phyloP scores from a whole-genome alignment of 2,113 vertebrate genomes.

The Rhinoptilus africanus region DNA sequence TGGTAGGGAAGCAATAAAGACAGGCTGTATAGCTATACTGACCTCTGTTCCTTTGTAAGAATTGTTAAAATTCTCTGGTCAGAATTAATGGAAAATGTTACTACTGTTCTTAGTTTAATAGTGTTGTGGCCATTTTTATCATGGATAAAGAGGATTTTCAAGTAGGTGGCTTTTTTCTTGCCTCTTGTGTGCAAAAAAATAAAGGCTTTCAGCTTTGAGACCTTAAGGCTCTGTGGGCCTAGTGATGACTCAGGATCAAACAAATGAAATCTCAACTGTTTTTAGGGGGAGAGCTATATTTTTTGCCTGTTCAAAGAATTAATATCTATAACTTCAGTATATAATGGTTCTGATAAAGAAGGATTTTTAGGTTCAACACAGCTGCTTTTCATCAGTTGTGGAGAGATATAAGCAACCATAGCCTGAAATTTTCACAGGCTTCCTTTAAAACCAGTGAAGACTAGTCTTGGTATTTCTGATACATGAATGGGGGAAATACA shows the following conservation, averaged over 20 bases:
- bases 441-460: not conserved
- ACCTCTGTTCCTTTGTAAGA: not conserved
- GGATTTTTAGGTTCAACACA: not conserved
- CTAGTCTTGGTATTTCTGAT: not conserved
- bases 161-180: not conserved
- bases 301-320: slow-evolving; percentile 18
- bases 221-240: not conserved
- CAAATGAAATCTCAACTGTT: not conserved
- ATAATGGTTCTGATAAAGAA: not conserved
- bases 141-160: not conserved
- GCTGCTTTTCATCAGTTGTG: slow-evolving; percentile 17
- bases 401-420: not conserved
- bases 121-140: not conserved
- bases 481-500: not conserved
- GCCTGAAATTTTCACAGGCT: not conserved
- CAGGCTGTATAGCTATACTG: not conserved
- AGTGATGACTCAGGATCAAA: slow-evolving; percentile 9
- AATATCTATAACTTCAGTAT: not conserved
- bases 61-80: not conserved
- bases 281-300: not conserved
- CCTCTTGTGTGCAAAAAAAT: not conserved
- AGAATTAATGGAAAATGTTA: not conserved
- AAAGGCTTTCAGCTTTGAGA: not conserved
- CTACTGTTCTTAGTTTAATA: not conserved
- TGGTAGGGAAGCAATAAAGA: not conserved